Evolutionary conservation across 2,797 vertebrate genomes (phyloP).

Genomic region (Hippopotamyrus pictus): DNA sequence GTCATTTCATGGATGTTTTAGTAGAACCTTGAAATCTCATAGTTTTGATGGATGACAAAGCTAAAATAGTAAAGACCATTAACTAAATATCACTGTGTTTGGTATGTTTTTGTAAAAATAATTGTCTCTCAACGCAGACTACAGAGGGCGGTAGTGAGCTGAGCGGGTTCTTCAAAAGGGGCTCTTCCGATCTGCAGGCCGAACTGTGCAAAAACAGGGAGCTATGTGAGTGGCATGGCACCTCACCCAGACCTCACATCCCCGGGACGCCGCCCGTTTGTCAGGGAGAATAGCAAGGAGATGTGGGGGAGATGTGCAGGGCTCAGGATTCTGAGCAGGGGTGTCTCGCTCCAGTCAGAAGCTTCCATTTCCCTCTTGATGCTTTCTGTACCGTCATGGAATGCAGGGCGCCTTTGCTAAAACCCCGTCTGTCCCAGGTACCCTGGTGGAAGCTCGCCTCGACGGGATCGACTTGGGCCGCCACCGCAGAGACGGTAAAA

Average conservation of each 20-base stretch:
- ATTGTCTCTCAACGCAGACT: constrained; percentile 55
- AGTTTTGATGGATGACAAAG: not conserved
- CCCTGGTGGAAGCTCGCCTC: constrained; percentile 32
- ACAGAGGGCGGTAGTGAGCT: constrained; percentile 83
- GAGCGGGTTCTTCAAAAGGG: constrained; percentile 46
- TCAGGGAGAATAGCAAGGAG: not conserved
- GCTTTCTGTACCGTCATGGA: not conserved
- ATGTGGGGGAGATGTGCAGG: not conserved
- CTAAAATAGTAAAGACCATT: not conserved
- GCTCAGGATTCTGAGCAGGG: not conserved
- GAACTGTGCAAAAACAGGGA: constrained; percentile 62
- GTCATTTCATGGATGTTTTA: not conserved
- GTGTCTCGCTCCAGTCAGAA: not conserved
- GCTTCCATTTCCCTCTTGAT: not conserved
- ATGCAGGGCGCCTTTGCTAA: not conserved
- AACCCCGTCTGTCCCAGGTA: constrained; percentile 34
- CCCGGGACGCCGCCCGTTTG: not conserved
- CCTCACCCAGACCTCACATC: not conserved
- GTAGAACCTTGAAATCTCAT: not conserved
- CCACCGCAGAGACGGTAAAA: constrained; percentile 37
- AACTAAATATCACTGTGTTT: not conserved
- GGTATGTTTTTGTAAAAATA: not conserved
- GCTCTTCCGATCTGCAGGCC: constrained; percentile 43
- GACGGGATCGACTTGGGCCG: constrained; percentile 21
- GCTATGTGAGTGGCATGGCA: constrained; percentile 59